Percentiles rank a stretch among this genome's conserved stretches.
Conservation (phyloP, 1,140 invertebrate genomes). For the Leptinotarsa lineolata region DNA sequence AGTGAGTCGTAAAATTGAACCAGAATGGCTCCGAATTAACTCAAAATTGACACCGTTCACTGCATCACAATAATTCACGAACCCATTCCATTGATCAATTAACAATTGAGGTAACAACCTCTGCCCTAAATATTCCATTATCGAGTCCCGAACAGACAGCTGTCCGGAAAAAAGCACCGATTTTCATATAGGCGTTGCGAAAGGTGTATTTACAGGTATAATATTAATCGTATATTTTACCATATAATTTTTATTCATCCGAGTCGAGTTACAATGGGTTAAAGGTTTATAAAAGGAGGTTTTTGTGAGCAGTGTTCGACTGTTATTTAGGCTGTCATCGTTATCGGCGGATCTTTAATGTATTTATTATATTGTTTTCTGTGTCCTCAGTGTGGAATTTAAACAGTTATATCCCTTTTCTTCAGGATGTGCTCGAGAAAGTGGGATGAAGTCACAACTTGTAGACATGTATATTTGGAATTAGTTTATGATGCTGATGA, state of each 20-base stretch:
- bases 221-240: constrained; percentile 24
- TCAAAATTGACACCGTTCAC: too few species aligned
- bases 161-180: constrained; percentile 14
- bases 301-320: constrained; percentile 4
- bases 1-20: too few species aligned
- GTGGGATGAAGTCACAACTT: neutral
- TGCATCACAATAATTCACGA: too few species aligned
- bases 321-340: constrained; percentile 8
- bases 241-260: constrained; percentile 19
- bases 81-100: too few species aligned
- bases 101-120: neutral
- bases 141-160: constrained; percentile 6
- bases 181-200: constrained; percentile 11
- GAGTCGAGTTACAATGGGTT: neutral
- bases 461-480: neutral
- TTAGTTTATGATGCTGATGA: neutral
- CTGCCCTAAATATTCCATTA: constrained; percentile 5
- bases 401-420: constrained; percentile 7
- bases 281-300: constrained; percentile 1
- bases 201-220: constrained; percentile 20
- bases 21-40: too few species aligned
- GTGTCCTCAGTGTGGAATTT: neutral
- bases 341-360: constrained; percentile 5
- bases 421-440: constrained; percentile 1
- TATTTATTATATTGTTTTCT: constrained; percentile 9